These are phyloP conservation scores for Brachionus rotundiformis DNA, from an alignment of 1,140 invertebrate species.

Conservation along the genomic window DNA sequence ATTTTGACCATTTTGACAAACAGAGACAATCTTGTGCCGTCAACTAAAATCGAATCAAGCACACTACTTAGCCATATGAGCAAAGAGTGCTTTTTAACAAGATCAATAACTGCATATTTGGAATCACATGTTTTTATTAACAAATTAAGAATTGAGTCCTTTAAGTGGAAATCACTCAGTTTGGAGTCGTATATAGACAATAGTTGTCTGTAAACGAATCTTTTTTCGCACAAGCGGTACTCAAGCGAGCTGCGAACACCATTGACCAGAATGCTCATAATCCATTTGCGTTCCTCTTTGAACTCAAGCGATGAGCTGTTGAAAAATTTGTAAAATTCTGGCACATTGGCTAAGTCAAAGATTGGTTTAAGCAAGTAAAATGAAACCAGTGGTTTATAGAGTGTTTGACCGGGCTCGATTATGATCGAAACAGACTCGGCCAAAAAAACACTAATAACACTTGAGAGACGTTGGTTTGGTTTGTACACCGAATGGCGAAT, in stretches of 20 bases:
- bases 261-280: constrained; percentile 71
- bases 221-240: constrained; percentile 68
- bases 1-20: constrained; percentile 13
- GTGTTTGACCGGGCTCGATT: constrained; percentile 66
- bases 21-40: not conserved
- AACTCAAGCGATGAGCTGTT: constrained; percentile 70
- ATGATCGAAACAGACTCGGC: constrained; percentile 70
- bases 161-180: constrained; percentile 54
- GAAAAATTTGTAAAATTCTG: constrained; percentile 75
- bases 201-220: constrained; percentile 69
- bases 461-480: constrained; percentile 68
- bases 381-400: constrained; percentile 70
- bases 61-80: constrained; percentile 55
- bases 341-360: constrained; percentile 72
- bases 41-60: constrained; percentile 1
- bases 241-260: constrained; percentile 69
- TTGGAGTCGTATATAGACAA: constrained; percentile 66
- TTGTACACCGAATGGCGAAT: constrained; percentile 61
- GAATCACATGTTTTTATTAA: constrained; percentile 55
- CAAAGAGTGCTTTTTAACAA: constrained; percentile 56
- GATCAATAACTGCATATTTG: constrained; percentile 55
- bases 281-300: constrained; percentile 70
- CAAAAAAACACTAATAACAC: constrained; percentile 72
- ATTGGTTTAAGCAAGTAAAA: constrained; percentile 73
- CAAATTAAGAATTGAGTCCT: constrained; percentile 55